Evolutionary conservation across 2,888 invertebrate species (phyloP).

Genomic region (Agrotis exclamationis): DNA sequence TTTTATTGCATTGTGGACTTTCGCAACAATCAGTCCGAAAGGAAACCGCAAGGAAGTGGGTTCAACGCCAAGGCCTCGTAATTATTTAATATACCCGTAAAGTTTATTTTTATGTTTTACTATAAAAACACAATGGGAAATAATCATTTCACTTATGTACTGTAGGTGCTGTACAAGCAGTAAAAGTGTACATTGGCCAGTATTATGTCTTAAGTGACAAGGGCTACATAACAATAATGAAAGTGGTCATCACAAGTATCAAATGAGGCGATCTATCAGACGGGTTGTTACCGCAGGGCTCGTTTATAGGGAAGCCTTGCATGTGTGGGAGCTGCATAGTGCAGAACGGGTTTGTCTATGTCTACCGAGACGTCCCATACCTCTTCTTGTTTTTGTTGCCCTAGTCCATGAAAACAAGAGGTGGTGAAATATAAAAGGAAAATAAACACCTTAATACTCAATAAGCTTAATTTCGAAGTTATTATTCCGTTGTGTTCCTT

Average conservation of each 20-base stretch:
- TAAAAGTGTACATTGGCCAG: slow-evolving; percentile 51
- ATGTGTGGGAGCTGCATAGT: slow-evolving; percentile 86
- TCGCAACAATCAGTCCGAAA: slow-evolving; percentile 64
- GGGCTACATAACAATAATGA: slow-evolving; percentile 70
- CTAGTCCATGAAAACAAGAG: slow-evolving; percentile 60
- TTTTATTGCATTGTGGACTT: slow-evolving; percentile 57
- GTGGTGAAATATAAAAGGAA: slow-evolving; percentile 37
- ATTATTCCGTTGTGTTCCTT: slow-evolving; percentile 17
- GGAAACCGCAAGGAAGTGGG: slow-evolving; percentile 72
- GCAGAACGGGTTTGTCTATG: slow-evolving; percentile 86
- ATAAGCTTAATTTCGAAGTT: slow-evolving; percentile 26
- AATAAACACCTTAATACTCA: slow-evolving; percentile 9
- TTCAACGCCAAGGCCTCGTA: slow-evolving; percentile 51
- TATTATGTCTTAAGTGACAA: slow-evolving; percentile 71
- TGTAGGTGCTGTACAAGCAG: too few species aligned
- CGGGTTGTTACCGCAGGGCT: slow-evolving; percentile 83
- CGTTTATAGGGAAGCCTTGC: slow-evolving; percentile 82
- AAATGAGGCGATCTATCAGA: slow-evolving; percentile 86
- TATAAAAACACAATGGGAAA: slow-evolving; percentile 37
- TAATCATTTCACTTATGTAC: slow-evolving; percentile 34
- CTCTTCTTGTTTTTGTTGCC: slow-evolving; percentile 75
- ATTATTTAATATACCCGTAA: slow-evolving; percentile 55
- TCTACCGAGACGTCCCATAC: slow-evolving; percentile 68
- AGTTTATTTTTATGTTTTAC: slow-evolving; percentile 44
- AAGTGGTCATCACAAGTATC: slow-evolving; percentile 81